A percentile compares a stretch with the other conserved stretches of the same genome.
Conservation (phyloP, 2,113 vertebrate species). For the Conger conger region DNA sequence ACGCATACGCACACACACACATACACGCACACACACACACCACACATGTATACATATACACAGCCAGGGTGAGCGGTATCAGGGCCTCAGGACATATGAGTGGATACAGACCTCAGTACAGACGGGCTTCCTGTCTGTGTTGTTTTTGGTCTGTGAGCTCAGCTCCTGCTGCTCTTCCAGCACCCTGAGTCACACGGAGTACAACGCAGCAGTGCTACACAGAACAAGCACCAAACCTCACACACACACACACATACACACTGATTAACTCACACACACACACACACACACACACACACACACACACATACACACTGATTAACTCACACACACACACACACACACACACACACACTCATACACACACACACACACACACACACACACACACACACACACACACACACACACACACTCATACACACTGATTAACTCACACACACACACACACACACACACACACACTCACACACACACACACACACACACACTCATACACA, state of each 20-base stretch:
- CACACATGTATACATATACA: not conserved
- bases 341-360: not conserved
- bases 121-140: not conserved
- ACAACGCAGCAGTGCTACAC: not conserved
- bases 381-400: not conserved
- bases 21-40: too few relatives aligned
- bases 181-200: not conserved
- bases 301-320: not conserved
- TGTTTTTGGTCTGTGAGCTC: constrained; percentile 1
- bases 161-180: not conserved
- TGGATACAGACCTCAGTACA: not conserved
- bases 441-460: not conserved
- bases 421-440: not conserved
- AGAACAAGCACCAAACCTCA: not conserved
- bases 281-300: not conserved
- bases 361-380: not conserved
- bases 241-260: not conserved
- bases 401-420: not conserved
- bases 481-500: not conserved
- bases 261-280: not conserved
- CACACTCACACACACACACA: not conserved
- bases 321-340: not conserved
- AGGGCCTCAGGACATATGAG: not conserved
- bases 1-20: too few relatives aligned
- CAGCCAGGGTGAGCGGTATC: not conserved